These are phyloP conservation scores for Agrotis clavis DNA, from an alignment of 2,888 invertebrate genomes.

Conservation along the genomic window DNA sequence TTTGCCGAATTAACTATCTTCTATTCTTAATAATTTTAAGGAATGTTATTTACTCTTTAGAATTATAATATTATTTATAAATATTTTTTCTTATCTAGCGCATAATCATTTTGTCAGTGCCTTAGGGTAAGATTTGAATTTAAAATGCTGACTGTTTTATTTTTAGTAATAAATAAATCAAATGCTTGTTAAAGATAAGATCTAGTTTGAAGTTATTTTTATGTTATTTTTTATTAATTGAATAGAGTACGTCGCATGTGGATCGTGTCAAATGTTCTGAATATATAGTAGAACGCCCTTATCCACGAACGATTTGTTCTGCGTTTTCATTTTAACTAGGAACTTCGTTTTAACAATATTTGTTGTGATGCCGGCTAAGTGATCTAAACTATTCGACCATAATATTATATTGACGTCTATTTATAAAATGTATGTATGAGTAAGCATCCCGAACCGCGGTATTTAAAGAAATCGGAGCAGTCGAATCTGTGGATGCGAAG, in stretches of 20 bases:
- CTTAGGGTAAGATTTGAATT: conserved; percentile 87
- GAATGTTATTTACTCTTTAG: conserved; percentile 88
- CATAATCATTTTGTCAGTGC: conserved; percentile 88
- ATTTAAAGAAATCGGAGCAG: conserved; percentile 28
- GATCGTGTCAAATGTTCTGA: conserved; percentile 86
- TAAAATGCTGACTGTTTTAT: conserved; percentile 80
- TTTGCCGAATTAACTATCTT: conserved; percentile 80
- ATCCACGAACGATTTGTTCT: conserved; percentile 30
- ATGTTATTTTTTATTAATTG: conserved; percentile 67
- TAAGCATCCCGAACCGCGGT: conserved; percentile 6
- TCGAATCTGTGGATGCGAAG: conserved; percentile 32
- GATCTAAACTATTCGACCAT: conserved; percentile 32
- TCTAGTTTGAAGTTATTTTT: conserved; percentile 71
- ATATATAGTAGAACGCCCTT: conserved; percentile 55
- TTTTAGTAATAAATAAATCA: conserved; percentile 76
- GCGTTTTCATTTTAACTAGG: conserved; percentile 13
- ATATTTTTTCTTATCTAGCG: conserved; percentile 81
- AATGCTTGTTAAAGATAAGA: conserved; percentile 75
- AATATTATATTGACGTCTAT: conserved; percentile 32
- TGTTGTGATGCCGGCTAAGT: conserved; percentile 3
- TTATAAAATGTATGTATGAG: conserved; percentile 1
- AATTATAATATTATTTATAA: conserved; percentile 82
- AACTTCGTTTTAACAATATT: conserved; percentile 20
- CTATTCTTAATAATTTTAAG: conserved; percentile 83
- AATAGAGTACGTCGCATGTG: conserved; percentile 67